Evolutionary conservation across 64 coral and sea anemone species (phyloP).

Genomic region (Porites australiensis): DNA sequence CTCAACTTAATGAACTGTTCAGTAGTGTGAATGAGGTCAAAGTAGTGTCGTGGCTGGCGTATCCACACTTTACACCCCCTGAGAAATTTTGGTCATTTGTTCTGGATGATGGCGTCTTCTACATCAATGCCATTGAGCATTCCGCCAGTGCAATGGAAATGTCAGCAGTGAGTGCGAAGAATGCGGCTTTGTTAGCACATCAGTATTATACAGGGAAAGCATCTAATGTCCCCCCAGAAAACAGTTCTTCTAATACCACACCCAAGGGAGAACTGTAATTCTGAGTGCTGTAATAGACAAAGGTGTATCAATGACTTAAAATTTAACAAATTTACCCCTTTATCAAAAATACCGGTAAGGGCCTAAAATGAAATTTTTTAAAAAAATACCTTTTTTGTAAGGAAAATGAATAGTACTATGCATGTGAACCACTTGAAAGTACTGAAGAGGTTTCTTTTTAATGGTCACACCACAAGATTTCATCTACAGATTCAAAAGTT

Average conservation of each 20-base stretch:
- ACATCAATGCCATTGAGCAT: constrained; percentile 93
- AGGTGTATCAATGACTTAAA: too few relatives aligned
- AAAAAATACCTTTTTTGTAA: too few relatives aligned
- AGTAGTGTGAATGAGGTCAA: constrained; percentile 50
- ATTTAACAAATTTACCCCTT: too few relatives aligned
- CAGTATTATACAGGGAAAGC: constrained; percentile 46
- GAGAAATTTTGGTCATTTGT: constrained; percentile 89
- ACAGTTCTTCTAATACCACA: not conserved
- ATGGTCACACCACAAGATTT: too few relatives aligned
- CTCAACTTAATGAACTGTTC: constrained; percentile 69
- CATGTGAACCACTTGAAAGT: too few relatives aligned
- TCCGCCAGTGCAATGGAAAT: constrained; percentile 99
- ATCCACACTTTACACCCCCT: constrained; percentile 86
- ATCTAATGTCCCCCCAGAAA: not conserved
- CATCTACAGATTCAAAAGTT: too few relatives aligned
- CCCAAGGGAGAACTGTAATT: constrained; percentile 9
- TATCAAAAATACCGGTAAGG: too few relatives aligned
- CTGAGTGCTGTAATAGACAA: too few relatives aligned
- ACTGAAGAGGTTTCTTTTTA: too few relatives aligned
- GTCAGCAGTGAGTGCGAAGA: constrained; percentile 88
- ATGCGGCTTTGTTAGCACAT: constrained; percentile 83
- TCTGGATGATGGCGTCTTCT: constrained; percentile 96
- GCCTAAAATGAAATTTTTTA: too few relatives aligned
- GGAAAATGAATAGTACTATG: too few relatives aligned
- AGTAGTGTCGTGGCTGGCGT: constrained; percentile 80